Percentiles rank a stretch among this genome's conserved stretches.
These are phyloP conservation scores for Prietella phreatophila DNA, from an alignment of 2,113 vertebrate species.

Conservation along the genomic window DNA sequence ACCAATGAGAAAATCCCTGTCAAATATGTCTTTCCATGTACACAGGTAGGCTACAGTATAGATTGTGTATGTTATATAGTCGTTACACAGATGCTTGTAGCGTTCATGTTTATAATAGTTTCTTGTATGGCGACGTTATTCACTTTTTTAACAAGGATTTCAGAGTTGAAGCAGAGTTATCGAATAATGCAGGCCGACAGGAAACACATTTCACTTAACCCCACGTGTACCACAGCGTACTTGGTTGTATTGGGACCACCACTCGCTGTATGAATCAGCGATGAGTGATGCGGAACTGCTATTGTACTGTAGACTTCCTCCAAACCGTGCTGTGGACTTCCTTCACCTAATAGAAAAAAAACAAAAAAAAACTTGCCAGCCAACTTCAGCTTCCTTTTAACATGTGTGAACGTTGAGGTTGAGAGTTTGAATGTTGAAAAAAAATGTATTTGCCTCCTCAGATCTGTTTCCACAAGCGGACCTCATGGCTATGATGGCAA, in stretches of 20 bases:
- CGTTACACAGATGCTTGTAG: slow-evolving; percentile 2
- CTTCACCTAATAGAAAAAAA: not conserved
- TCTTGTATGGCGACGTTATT: not conserved
- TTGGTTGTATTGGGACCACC: not conserved
- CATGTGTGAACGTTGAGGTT: not conserved
- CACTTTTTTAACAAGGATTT: not conserved
- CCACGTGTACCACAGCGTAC: not conserved
- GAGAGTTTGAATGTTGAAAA: not conserved
- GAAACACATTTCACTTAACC: slow-evolving; percentile 51
- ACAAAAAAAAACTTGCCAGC: not conserved
- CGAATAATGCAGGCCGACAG: slow-evolving; percentile 18
- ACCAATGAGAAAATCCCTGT: not conserved
- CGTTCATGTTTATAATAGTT: not conserved
- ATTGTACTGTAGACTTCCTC: slow-evolving; percentile 39
- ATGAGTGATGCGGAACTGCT: slow-evolving; percentile 40
- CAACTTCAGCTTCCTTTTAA: slow-evolving; percentile 58
- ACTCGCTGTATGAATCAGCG: slow-evolving; percentile 18
- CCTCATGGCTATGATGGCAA: not conserved
- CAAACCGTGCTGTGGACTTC: not conserved
- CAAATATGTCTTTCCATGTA: not conserved
- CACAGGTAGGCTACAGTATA: too few species aligned
- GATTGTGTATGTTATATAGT: not conserved
- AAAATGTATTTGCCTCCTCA: not conserved
- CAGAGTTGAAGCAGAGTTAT: not conserved
- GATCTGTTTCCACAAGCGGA: slow-evolving; percentile 3